These are phyloP conservation scores for Nebria brevicollis DNA, from an alignment of 2,888 invertebrate species.

Conservation along the genomic window DNA sequence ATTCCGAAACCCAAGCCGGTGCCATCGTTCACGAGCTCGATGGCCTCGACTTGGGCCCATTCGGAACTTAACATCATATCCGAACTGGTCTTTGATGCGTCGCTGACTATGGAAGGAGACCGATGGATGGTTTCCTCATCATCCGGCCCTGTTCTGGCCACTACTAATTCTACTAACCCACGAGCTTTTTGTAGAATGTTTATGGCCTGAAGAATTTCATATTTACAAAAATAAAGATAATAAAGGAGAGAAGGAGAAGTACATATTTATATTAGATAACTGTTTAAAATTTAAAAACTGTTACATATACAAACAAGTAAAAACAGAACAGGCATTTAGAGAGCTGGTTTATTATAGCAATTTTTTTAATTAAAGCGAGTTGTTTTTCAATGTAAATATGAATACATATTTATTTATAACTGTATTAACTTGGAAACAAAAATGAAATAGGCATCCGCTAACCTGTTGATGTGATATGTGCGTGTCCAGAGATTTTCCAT, in stretches of 20 bases:
- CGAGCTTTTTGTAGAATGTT: slow-evolving; percentile 79
- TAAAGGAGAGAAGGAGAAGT: no score
- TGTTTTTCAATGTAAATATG: slow-evolving; percentile 18
- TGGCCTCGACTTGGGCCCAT: slow-evolving; percentile 97
- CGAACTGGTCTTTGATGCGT: slow-evolving; percentile 72
- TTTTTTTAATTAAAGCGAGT: slow-evolving; percentile 30
- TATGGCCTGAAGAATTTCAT: slow-evolving; percentile 65
- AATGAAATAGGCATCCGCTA: no score
- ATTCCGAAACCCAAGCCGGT: slow-evolving; percentile 98
- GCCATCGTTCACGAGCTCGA: slow-evolving; percentile 97
- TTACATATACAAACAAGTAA: not conserved
- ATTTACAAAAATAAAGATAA: no score
- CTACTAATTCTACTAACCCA: slow-evolving; percentile 68
- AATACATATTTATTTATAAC: no score
- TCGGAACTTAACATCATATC: slow-evolving; percentile 84
- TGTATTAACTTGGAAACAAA: no score
- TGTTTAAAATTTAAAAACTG: not conserved
- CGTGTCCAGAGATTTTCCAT: slow-evolving; percentile 80
- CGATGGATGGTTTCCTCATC: slow-evolving; percentile 64
- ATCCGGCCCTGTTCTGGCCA: slow-evolving; percentile 51
- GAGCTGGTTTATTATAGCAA: not conserved
- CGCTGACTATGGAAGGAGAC: slow-evolving; percentile 74
- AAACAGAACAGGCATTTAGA: no score
- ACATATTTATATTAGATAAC: no score
- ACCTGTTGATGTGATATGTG: slow-evolving; percentile 87